A percentile compares a stretch with the other conserved stretches of the same genome.
These are phyloP conservation scores for Maniola jurtina DNA, from an alignment of 1,140 invertebrate species.

Conservation along the genomic window DNA sequence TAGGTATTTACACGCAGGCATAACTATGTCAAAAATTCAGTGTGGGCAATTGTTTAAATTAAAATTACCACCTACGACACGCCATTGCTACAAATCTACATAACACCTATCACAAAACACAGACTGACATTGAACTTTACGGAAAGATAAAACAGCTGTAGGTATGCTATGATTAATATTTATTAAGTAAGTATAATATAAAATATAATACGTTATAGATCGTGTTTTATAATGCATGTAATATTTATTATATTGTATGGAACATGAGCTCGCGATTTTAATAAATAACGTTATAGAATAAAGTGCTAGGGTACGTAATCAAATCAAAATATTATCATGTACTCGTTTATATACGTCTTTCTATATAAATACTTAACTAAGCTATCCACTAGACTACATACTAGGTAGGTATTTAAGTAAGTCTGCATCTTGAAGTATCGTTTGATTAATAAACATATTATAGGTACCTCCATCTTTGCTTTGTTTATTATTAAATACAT, in stretches of 20 bases:
- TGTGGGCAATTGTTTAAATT: conserved; percentile 10
- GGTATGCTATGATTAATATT: conserved; percentile 1
- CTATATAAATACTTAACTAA: too few species aligned
- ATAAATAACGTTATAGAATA: too few species aligned
- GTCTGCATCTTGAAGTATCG: too few species aligned
- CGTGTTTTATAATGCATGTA: not conserved
- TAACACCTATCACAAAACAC: not conserved
- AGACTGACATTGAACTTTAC: conserved; percentile 24
- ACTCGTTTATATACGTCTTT: not conserved
- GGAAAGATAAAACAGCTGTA: not conserved
- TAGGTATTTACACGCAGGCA: not conserved
- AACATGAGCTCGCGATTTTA: not conserved
- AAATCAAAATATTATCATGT: not conserved
- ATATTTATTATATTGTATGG: not conserved
- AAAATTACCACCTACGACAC: conserved; percentile 14
- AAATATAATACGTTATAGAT: not conserved
- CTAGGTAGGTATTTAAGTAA: too few species aligned
- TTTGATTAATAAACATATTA: too few species aligned
- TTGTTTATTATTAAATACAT: too few species aligned
- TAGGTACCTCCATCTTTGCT: too few species aligned
- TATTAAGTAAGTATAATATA: not conserved
- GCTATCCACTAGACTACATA: too few species aligned
- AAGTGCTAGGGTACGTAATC: not conserved
- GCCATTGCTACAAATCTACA: not conserved
- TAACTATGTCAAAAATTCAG: conserved; percentile 6